A percentile compares a stretch with the other conserved stretches of the same genome.
Conservation (phyloP, 1,140 invertebrate genomes). For the Holcopasites calliopsidis region DNA sequence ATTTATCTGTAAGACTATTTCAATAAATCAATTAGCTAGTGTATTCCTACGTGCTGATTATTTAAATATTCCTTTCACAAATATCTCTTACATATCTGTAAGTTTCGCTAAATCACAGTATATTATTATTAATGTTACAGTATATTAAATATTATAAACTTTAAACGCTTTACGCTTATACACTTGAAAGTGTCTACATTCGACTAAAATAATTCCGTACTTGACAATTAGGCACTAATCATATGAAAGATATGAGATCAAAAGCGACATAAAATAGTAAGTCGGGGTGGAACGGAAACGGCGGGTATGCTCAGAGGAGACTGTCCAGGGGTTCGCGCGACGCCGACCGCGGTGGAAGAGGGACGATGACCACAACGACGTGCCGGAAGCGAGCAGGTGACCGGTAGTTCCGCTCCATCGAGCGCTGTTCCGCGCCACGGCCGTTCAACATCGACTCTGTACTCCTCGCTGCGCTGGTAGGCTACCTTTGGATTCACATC, state of each 20-base stretch:
- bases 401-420: constrained; percentile 80
- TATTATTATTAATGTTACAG: too few species aligned
- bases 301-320: constrained; percentile 39
- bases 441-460: constrained; percentile 74
- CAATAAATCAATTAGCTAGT: too few species aligned
- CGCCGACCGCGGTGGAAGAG: constrained; percentile 22
- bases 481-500: constrained; percentile 60
- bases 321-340: constrained; percentile 55
- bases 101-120: too few species aligned
- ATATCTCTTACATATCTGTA: too few species aligned
- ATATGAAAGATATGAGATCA: constrained; percentile 39
- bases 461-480: constrained; percentile 65
- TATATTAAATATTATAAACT: too few species aligned
- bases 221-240: too few species aligned
- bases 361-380: constrained; percentile 65
- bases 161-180: not conserved
- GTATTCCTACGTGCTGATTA: too few species aligned
- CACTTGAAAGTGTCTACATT: too few species aligned
- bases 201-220: too few species aligned
- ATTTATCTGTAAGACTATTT: too few species aligned
- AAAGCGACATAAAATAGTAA: too few species aligned
- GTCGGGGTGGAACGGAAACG: constrained; percentile 30
- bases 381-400: constrained; percentile 80
- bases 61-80: too few species aligned
- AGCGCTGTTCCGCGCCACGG: constrained; percentile 78